Evolutionary conservation across 2,888 invertebrate species (phyloP).

Genomic region (Ennomos fuscantarius): DNA sequence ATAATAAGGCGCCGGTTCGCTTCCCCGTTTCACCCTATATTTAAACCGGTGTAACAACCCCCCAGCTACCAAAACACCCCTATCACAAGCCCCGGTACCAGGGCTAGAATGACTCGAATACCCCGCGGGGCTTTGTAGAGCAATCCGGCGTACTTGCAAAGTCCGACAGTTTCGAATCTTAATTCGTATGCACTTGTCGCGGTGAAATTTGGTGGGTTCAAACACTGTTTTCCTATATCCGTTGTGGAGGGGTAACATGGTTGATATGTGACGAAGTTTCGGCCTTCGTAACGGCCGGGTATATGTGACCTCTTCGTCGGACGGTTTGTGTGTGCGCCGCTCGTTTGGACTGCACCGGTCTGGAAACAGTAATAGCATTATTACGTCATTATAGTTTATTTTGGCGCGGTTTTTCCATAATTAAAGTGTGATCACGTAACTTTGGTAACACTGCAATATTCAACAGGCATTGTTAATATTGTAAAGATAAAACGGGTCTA

Average conservation of each 20-base stretch:
- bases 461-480: no score
- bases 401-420: not conserved
- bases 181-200: slow-evolving; percentile 57
- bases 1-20: slow-evolving; percentile 68
- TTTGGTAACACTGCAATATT: no score
- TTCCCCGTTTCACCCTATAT: slow-evolving; percentile 64
- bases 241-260: slow-evolving; percentile 42
- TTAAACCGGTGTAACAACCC: slow-evolving; percentile 75
- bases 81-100: slow-evolving; percentile 8
- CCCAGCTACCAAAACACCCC: slow-evolving; percentile 62
- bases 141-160: slow-evolving; percentile 44
- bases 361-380: slow-evolving; percentile 42
- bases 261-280: slow-evolving; percentile 57
- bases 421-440: no score
- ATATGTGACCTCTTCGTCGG: slow-evolving; percentile 63
- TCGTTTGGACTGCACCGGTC: slow-evolving; percentile 49
- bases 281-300: slow-evolving; percentile 56
- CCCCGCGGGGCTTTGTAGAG: slow-evolving; percentile 13
- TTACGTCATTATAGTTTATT: not conserved
- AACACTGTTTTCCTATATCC: slow-evolving; percentile 61
- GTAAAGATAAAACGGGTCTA: no score
- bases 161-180: slow-evolving; percentile 69
- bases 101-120: slow-evolving; percentile 14
- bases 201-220: slow-evolving; percentile 60
- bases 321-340: slow-evolving; percentile 47